These are phyloP conservation scores for Adelphocoris suturalis DNA, from an alignment of 2,888 invertebrate genomes.

Conservation along the genomic window DNA sequence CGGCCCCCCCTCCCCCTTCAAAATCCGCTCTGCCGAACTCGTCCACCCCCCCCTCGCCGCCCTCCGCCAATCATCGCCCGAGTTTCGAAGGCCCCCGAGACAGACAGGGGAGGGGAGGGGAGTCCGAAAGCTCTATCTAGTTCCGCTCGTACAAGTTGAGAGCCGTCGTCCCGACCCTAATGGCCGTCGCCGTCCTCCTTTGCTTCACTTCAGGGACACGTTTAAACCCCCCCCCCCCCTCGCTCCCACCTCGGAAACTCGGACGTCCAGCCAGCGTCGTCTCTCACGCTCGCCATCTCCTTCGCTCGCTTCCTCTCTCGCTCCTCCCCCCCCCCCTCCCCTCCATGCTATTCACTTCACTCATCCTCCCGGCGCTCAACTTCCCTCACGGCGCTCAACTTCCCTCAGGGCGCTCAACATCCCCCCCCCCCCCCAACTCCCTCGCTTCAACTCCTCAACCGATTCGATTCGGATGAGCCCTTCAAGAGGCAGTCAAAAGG, in stretches of 20 bases:
- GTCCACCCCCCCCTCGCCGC: neutral
- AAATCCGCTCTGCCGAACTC: neutral
- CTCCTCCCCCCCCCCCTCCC: neutral
- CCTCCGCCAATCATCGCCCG: neutral
- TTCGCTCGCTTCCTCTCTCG: neutral
- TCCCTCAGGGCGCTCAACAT: neutral
- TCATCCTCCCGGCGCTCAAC: neutral
- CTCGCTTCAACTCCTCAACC: neutral
- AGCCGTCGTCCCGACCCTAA: conserved; percentile 1
- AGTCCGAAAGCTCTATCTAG: neutral
- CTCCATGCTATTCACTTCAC: neutral
- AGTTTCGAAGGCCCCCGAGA: neutral
- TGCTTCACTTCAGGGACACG: conserved; percentile 5
- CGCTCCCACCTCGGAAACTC: neutral
- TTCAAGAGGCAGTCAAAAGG: neutral
- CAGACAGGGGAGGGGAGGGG: neutral
- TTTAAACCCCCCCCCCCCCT: neutral
- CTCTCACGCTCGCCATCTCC: too few species aligned
- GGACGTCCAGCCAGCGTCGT: neutral
- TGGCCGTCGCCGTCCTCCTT: conserved; percentile 4
- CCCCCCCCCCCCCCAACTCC: neutral
- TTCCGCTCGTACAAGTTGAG: conserved; percentile 20
- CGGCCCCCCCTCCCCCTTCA: too few species aligned
- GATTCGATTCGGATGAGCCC: neutral
- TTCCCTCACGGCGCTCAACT: neutral